Evolutionary conservation across 2,113 vertebrate genomes (phyloP).

Genomic region (Peromyscus polionotus): DNA sequence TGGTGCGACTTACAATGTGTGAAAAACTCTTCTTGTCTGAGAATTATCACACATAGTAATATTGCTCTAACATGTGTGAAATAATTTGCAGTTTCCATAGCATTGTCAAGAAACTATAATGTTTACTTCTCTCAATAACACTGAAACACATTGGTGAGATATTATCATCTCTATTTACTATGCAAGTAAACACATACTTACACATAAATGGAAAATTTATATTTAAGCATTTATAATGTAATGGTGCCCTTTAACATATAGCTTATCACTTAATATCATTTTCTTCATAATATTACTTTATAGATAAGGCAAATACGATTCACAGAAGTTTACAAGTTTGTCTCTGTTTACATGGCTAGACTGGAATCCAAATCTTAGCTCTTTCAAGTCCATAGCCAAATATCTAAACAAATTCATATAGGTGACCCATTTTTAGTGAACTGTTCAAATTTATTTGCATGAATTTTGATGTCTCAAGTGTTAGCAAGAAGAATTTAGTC

Average conservation of each 20-base stretch:
- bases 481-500: conserved; percentile 7
- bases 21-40: conserved; percentile 1
- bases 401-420: background rate
- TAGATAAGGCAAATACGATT: background rate
- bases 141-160: background rate
- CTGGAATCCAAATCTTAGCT: background rate
- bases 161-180: background rate
- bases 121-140: conserved; percentile 24
- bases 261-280: background rate
- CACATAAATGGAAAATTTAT: background rate
- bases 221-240: conserved; percentile 26
- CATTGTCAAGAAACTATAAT: conserved; percentile 28
- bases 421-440: conserved; percentile 5
- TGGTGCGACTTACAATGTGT: conserved; percentile 43
- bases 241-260: background rate
- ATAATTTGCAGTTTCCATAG: conserved; percentile 42
- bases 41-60: background rate
- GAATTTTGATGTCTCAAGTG: conserved; percentile 17
- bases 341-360: background rate
- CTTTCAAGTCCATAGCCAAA: conserved; percentile 12
- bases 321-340: conserved; percentile 14
- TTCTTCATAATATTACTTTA: background rate
- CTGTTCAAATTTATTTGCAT: conserved; percentile 21
- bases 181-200: background rate
- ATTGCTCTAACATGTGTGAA: conserved; percentile 37